Conservation (phyloP, 2,888 invertebrate genomes). For the Strigamia crassipes region DNA sequence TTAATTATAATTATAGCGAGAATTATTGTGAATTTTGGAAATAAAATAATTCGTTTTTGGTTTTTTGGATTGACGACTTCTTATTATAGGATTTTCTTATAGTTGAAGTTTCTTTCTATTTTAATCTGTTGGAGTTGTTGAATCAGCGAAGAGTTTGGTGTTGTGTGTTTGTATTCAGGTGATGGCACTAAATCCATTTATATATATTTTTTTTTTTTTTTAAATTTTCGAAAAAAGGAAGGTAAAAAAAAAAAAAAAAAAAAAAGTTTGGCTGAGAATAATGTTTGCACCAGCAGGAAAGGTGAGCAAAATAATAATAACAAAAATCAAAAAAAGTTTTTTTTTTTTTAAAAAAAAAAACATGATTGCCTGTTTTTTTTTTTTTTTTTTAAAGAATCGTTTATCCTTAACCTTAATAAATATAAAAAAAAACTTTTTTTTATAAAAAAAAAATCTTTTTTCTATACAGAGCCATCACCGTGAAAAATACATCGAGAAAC, state of each 20-base stretch:
- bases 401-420: background rate
- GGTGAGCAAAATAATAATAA: constrained; percentile 18
- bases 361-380: background rate
- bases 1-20: background rate
- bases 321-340: background rate
- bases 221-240: no score
- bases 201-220: background rate
- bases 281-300: background rate
- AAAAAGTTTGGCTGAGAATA: background rate
- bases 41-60: background rate
- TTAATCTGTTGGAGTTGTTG: constrained; percentile 23
- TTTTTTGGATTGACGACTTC: background rate
- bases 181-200: constrained; percentile 21
- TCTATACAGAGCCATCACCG: background rate
- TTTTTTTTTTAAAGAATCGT: background rate
- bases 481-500: background rate
- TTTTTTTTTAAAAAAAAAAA: background rate
- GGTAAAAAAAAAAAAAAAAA: background rate
- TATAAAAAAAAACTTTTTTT: background rate
- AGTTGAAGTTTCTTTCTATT: constrained; percentile 1
- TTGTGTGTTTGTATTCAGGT: constrained; percentile 27
- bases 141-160: constrained; percentile 28
- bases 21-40: background rate
- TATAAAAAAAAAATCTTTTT: background rate
- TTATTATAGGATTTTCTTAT: background rate